Evolutionary conservation across 2,888 invertebrate species (phyloP), one percentile per base, ranked within the genome.

Genomic region (Neoaliturus tenellus): DNA sequence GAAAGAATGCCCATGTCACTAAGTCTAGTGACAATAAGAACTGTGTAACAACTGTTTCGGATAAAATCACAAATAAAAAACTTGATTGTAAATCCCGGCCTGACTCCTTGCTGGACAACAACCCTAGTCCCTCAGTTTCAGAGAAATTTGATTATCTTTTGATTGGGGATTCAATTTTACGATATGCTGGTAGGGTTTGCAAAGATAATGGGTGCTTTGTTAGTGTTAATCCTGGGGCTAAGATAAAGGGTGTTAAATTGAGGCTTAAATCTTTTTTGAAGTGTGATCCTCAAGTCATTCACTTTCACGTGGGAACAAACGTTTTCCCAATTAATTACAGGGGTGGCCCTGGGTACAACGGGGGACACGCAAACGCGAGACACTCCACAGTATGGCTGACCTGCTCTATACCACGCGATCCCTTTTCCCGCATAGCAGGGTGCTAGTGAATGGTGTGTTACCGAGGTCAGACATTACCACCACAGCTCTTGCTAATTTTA

Each of bases 351-450:
- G n/a, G n/a, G n/a, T 69, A 31, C 33, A 69, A 69, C n/a, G 69
- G 20, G n/a, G 69, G 69, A 8, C 69, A 69, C 31, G 33, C 12
- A 69, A 69, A 31, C 28, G 69, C 1, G 69, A 69, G 35, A 33
- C 33, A 5, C 69, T 69, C 33, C 69, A 69, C n/a, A 33, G 33
- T 17, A 5, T 69, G 69, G 69, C 69, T 33, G 69, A 69, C 69
- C 33, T 69, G 6, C n/a, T 69, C 33, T 69, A 33, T n/a, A 69
- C 69, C 69, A 33, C 69, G 3, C 31, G 17, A 69, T 33, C 69
- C 33, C 31, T 33, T 33, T 69, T 69, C 17, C 69, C 69, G 14
- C 31, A 69, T 69, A n/a, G 33, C n/a, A 28, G 1, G 69, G 69
- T 69, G 31, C 33, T 69, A 33, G 69, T 69, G 4, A 69, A 69